These are phyloP conservation scores for Sisor rabdophorus DNA, from an alignment of 2,113 vertebrate species.

Conservation along the genomic window DNA sequence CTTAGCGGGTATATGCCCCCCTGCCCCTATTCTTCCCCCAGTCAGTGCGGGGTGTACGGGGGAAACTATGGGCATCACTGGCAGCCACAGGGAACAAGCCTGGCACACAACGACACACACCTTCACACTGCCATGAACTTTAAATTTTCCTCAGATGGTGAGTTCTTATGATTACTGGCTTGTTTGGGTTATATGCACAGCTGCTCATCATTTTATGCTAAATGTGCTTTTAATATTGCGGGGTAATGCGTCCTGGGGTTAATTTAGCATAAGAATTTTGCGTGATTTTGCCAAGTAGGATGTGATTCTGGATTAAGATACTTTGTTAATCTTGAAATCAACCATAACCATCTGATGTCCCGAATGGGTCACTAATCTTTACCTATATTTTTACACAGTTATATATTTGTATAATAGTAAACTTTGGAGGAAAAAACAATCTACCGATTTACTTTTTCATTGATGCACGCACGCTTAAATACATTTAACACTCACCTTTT, in stretches of 20 bases:
- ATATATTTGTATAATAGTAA: no score
- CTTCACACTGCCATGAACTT: constrained; percentile 68
- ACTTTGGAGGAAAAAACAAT: no score
- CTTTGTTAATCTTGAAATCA: no score
- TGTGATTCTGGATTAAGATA: no score
- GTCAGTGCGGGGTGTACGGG: constrained; percentile 78
- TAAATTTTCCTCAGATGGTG: constrained; percentile 58
- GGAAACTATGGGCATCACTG: constrained; percentile 76
- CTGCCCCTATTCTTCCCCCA: constrained; percentile 77
- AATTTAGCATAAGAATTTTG: neutral
- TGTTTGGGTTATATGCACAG: neutral
- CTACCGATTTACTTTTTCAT: no score
- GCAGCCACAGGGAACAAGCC: constrained; percentile 70
- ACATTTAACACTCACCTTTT: no score
- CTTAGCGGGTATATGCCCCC: constrained; percentile 79
- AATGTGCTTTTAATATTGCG: neutral
- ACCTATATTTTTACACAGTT: no score
- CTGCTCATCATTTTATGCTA: neutral
- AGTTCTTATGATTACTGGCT: neutral
- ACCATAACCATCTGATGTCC: no score
- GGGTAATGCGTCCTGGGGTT: neutral
- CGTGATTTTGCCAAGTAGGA: no score
- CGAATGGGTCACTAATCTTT: no score
- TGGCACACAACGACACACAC: constrained; percentile 67
- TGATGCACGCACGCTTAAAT: no score